phyloP scores from a whole-genome alignment of 2,797 vertebrate species.

The Hydrocynus forskahlii region DNA sequence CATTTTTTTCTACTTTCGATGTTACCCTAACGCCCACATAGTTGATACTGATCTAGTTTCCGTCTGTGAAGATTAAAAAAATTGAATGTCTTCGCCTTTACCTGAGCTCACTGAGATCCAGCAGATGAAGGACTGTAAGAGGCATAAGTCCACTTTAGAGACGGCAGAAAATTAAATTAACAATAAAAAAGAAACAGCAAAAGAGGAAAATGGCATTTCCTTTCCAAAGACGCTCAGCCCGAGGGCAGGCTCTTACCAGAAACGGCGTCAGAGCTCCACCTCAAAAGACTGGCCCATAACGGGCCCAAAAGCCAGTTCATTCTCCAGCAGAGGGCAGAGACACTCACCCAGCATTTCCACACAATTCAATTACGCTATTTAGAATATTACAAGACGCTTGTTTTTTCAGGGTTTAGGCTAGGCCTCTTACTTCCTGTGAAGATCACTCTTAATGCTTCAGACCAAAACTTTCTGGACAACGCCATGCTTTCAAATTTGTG shows the following conservation, averaged over 20 bases:
- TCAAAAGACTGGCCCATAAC: background rate
- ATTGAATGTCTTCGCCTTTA: constrained; percentile 12
- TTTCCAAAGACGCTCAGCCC: background rate
- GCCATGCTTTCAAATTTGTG: no score
- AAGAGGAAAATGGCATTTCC: constrained; percentile 21
- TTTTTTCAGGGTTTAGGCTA: no score
- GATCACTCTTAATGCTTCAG: no score
- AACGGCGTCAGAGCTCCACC: constrained; percentile 47
- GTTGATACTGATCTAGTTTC: constrained; percentile 46
- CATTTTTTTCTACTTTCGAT: constrained; percentile 36
- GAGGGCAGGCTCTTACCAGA: constrained; percentile 45
- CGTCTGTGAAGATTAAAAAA: background rate
- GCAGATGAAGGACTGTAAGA: background rate
- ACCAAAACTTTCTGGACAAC: no score
- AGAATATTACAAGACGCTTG: no score
- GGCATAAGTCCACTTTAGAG: background rate
- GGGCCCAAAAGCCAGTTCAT: no score
- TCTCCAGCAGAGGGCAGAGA: no score
- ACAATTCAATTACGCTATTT: no score
- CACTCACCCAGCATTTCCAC: no score
- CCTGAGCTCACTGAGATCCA: constrained; percentile 6
- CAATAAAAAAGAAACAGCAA: background rate
- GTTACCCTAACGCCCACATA: constrained; percentile 33
- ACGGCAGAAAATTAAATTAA: background rate
- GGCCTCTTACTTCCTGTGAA: no score